Percentiles rank a stretch among this genome's conserved stretches.
phyloP scores from a whole-genome alignment of 2,888 invertebrate species.

The Litoditis marina region DNA sequence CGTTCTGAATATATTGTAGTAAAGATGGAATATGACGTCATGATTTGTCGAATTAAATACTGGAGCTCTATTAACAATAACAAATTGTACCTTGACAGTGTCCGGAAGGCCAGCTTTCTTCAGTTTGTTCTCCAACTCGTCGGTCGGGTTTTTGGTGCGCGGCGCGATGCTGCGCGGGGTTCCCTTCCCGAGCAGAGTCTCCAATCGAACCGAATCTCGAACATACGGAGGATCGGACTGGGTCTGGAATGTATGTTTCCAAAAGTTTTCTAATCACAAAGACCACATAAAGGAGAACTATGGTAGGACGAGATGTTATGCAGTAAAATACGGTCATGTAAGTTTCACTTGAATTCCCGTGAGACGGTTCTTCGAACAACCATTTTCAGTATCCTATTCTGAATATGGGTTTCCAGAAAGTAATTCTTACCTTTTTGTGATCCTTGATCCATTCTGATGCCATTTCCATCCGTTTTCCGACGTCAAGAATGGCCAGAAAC shows the following conservation, averaged over 20 bases:
- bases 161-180: no score
- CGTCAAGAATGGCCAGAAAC: conserved; percentile 35
- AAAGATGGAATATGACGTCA: no score
- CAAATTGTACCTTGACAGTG: conserved; percentile 7
- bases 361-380: no score
- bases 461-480: conserved; percentile 33
- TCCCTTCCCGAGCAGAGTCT: conserved; percentile 1
- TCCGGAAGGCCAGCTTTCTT: conserved; percentile 12
- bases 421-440: conserved; percentile 8
- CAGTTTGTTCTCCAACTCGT: conserved; percentile 12
- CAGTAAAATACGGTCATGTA: no score
- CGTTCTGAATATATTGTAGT: no score
- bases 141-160: conserved; percentile 12
- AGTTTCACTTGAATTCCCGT: no score
- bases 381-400: no score
- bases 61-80: no score
- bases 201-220: conserved; percentile 1
- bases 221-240: background rate
- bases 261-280: background rate
- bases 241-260: background rate
- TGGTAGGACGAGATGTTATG: background rate
- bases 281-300: background rate
- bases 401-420: no score
- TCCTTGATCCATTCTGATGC: conserved; percentile 36
- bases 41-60: no score